Evolutionary conservation across 2,888 invertebrate species (phyloP).

Genomic region (Leuctra nigra): DNA sequence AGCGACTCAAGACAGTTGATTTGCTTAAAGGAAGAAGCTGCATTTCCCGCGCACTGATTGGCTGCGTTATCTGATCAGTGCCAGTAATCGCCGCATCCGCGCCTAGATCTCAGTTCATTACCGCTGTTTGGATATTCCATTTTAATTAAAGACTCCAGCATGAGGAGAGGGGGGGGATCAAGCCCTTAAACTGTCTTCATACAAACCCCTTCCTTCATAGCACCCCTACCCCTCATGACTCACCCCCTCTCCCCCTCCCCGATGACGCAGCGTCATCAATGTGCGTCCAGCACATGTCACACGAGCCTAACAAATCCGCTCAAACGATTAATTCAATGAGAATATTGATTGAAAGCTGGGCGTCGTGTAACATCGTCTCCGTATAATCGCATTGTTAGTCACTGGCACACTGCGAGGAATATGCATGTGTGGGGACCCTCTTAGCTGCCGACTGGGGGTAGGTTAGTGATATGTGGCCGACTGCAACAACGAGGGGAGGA

Average conservation of each 20-base stretch:
- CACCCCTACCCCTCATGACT: neutral
- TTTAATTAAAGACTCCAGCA: constrained; percentile 16
- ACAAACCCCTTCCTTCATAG: neutral
- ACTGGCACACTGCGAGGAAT: constrained; percentile 1
- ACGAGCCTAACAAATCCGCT: constrained; percentile 9
- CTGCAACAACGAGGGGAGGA: neutral
- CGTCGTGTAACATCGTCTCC: constrained; percentile 12
- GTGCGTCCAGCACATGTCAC: constrained; percentile 8
- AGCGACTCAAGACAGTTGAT: no score
- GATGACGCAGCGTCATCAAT: constrained; percentile 16
- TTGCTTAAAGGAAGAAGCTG: no score
- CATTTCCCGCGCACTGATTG: no score
- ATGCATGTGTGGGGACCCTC: constrained; percentile 14
- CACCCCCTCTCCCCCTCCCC: constrained; percentile 1
- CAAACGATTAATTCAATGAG: neutral
- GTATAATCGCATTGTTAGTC: constrained; percentile 9
- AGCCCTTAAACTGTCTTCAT: constrained; percentile 16
- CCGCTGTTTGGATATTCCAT: constrained; percentile 18
- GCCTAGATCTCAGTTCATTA: constrained; percentile 18
- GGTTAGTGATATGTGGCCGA: constrained; percentile 12
- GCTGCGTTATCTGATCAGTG: no score
- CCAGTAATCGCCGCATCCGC: no score
- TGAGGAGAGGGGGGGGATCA: neutral
- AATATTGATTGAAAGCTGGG: neutral
- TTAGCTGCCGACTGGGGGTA: constrained; percentile 11